Conservation (phyloP, 2,113 vertebrate genomes). For the cat (Felis catus) region DNA sequence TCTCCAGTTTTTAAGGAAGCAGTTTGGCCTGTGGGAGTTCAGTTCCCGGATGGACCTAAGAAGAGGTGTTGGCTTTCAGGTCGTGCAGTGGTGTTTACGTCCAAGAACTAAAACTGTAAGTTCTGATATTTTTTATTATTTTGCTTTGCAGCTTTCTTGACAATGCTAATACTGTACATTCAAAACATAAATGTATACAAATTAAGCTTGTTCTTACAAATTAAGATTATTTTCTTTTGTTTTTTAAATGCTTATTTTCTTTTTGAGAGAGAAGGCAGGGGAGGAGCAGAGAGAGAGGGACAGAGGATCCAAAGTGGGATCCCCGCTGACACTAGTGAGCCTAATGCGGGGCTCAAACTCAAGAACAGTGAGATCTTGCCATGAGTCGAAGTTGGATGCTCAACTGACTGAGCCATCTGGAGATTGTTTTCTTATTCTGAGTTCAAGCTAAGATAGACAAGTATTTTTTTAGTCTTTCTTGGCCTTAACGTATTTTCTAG, state of each 20-base stretch:
- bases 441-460: background rate
- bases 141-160: background rate
- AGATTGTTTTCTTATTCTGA: background rate
- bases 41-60: background rate
- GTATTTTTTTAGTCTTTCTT: background rate
- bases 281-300: no score
- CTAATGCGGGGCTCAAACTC: no score
- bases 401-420: no score
- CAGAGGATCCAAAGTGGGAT: no score
- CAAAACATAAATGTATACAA: background rate
- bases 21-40: background rate
- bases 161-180: background rate
- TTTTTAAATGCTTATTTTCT: no score
- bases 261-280: no score
- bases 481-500: background rate
- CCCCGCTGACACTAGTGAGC: no score
- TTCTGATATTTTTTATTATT: background rate
- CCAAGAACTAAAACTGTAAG: background rate
- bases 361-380: no score
- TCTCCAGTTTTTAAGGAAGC: background rate
- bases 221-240: background rate
- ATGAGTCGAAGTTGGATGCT: no score
- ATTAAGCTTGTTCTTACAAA: background rate
- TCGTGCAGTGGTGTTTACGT: background rate
- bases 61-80: background rate